Evolutionary conservation across 23 tunicate species (phyloP).

Genomic region (Clavelina lepadiformis): DNA sequence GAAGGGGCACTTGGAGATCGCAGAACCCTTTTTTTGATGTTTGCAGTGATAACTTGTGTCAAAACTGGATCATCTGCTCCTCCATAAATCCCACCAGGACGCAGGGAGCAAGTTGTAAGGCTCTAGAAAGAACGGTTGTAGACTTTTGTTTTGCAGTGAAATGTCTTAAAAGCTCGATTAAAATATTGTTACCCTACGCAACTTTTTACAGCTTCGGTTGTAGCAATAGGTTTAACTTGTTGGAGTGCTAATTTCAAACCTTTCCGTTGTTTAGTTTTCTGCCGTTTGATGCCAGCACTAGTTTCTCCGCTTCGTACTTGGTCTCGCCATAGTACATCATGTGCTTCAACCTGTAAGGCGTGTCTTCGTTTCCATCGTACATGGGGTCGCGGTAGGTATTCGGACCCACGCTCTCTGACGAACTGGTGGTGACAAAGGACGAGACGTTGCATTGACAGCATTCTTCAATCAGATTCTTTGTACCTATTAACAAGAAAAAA

Average conservation of each 20-base stretch:
- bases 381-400: constrained; percentile 25
- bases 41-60: too few relatives aligned
- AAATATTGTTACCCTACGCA: too few relatives aligned
- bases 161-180: too few relatives aligned
- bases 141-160: too few relatives aligned
- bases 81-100: constrained; percentile 25
- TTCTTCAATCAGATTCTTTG: constrained; percentile 7
- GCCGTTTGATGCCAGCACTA: constrained; percentile 10
- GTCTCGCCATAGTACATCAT: constrained; percentile 2
- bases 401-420: constrained; percentile 9
- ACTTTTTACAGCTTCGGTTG: too few relatives aligned
- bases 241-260: too few relatives aligned
- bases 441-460: constrained; percentile 11
- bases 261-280: neutral
- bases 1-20: too few relatives aligned
- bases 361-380: constrained; percentile 11
- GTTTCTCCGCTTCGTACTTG: constrained; percentile 16
- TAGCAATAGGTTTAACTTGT: too few relatives aligned
- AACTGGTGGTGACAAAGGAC: constrained; percentile 9
- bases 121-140: constrained; percentile 6
- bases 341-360: constrained; percentile 3
- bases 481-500: too few relatives aligned
- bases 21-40: too few relatives aligned
- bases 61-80: too few relatives aligned
- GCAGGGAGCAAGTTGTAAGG: constrained; percentile 18